Base-by-base conservation (phyloP, 2,888 invertebrate genomes). In the Aplocera efformata region DNA sequence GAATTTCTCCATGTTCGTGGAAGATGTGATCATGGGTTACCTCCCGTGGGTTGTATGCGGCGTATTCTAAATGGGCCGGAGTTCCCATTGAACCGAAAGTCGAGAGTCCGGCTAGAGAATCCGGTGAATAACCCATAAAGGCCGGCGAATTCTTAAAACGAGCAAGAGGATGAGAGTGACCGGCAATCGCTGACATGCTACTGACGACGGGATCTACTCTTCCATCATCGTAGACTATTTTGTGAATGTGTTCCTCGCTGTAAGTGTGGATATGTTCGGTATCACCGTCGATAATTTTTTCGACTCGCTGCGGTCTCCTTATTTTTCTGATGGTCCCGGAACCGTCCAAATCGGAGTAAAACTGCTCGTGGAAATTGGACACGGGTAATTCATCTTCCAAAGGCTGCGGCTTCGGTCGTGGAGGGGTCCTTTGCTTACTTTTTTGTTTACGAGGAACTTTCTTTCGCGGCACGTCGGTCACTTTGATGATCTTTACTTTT, bases 181-280 rank as follows among this genome's bases (percentile, higher is more conserved):
- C 58, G 6, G 63, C 42, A 1, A 77, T 52, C 2, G 67, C 66
- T 1, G 83, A 64, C 67, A 83, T 69, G 41, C 54, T 33, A 10
- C 77, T 72, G 30, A 61, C 62, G 4, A 70, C 55, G 10, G 74
- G 66, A 37, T 82, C 73, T 1, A 67, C 56, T 5, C 72, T 36
- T n/a, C 43, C 70, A 10, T 81, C 75, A 46, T 79, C 76, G 46
- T 68, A 86, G 1, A 85, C 63, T 39, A 88, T 58, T 55, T 88
- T 88, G 49, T 88, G 88, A 38, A 89, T 79, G 33, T 89, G 88
- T 53, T 89, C 89, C 56, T 88, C 89, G 48, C 81, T 88, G 47
- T 86, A 89, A 0, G 88, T 88, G 53, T 89, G 89, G 48, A 89
- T 85, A 47, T 89, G 89, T 66, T 89, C 89, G 48, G 83, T 86